Percentiles rank a stretch among this genome's conserved stretches.
These are phyloP conservation scores for Sinocyclocheilus grahami DNA, from an alignment of 2,113 vertebrate species.

Conservation along the genomic window DNA sequence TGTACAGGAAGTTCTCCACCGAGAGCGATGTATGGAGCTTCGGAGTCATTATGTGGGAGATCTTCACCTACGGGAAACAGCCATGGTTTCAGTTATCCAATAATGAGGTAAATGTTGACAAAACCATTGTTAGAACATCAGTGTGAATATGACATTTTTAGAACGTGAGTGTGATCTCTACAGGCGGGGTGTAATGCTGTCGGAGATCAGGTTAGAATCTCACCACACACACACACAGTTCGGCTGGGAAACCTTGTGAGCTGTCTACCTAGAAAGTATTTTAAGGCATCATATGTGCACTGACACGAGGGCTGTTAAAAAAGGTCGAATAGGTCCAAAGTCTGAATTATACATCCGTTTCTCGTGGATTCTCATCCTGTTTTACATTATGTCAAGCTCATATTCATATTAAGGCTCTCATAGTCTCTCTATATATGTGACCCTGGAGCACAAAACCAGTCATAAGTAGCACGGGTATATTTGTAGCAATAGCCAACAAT, in stretches of 20 bases:
- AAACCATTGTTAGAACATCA: conserved; percentile 1
- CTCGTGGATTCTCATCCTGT: neutral
- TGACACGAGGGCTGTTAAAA: neutral
- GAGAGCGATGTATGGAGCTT: conserved; percentile 99
- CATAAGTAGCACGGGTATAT: too few species aligned
- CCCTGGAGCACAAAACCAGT: too few species aligned
- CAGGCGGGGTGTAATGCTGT: neutral
- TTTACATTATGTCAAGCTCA: neutral
- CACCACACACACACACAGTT: neutral
- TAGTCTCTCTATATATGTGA: too few species aligned
- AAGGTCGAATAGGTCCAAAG: neutral
- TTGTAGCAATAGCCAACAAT: too few species aligned
- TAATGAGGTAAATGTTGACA: conserved; percentile 84
- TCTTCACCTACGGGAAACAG: conserved; percentile 98
- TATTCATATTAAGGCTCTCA: too few species aligned
- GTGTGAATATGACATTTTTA: conserved; percentile 38
- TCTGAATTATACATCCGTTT: neutral
- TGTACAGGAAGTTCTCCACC: conserved; percentile 98
- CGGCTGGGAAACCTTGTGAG: neutral
- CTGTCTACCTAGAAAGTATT: neutral
- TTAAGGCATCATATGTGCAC: neutral
- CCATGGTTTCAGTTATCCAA: conserved; percentile 99
- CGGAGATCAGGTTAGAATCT: neutral
- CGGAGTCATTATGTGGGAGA: conserved; percentile 98
- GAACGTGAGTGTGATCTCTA: neutral